Conservation (phyloP, 2,797 vertebrate species). For the Bradypodion pumilum region DNA sequence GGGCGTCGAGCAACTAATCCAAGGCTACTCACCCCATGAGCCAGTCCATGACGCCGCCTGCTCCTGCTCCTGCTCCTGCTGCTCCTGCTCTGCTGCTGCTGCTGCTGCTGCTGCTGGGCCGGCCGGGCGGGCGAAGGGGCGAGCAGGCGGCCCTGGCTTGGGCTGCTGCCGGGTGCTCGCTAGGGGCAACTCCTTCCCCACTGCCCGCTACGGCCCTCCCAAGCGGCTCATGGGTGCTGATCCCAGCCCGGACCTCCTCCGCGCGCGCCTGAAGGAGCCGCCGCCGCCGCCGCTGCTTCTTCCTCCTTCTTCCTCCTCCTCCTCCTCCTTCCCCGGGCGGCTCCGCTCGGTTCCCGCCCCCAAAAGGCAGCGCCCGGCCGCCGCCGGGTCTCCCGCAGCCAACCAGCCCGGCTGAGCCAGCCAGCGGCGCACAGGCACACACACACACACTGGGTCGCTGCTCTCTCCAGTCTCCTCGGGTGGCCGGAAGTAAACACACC, state of each 20-base stretch:
- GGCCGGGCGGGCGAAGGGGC: neutral
- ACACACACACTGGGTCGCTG: neutral
- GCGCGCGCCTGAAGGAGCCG: too few relatives aligned
- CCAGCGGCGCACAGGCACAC: conserved; percentile 11
- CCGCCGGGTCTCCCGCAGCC: conserved; percentile 59
- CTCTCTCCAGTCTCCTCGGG: conserved; percentile 23
- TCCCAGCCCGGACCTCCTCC: conserved; percentile 31
- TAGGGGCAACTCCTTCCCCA: conserved; percentile 6
- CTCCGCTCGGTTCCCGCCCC: conserved; percentile 27
- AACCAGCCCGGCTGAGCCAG: conserved; percentile 16
- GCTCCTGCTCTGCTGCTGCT: too few relatives aligned
- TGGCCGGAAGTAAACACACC: conserved; percentile 93
- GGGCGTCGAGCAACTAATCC: neutral
- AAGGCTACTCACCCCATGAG: conserved; percentile 89
- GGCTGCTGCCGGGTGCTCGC: neutral
- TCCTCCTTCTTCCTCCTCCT: too few relatives aligned
- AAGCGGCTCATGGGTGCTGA: conserved; percentile 70
- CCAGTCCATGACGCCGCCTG: conserved; percentile 87
- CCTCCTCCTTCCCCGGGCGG: neutral
- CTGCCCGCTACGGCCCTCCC: conserved; percentile 62
- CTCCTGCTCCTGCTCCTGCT: neutral
- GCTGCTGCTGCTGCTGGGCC: conserved; percentile 46
- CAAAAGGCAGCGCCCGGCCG: conserved; percentile 52
- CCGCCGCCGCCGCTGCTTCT: neutral
- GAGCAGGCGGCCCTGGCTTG: conserved; percentile 11